Evolutionary conservation across 1,140 invertebrate species (phyloP).

Genomic region (Aricia agestis): DNA sequence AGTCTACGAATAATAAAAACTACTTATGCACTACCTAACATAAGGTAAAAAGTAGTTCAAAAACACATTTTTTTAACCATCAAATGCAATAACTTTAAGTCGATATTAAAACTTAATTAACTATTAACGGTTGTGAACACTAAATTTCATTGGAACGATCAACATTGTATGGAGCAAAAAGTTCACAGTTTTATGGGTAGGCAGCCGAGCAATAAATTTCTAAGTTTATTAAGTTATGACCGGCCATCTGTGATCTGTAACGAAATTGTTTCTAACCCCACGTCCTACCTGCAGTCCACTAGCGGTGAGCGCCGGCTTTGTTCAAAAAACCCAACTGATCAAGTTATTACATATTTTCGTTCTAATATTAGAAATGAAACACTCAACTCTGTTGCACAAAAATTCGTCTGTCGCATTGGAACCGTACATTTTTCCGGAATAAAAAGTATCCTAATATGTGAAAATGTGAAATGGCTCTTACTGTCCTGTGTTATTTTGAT

Average conservation of each 20-base stretch:
- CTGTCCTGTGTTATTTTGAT: too few species aligned
- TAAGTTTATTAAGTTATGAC: constrained; percentile 2
- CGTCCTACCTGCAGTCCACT: not conserved
- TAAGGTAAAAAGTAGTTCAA: too few species aligned
- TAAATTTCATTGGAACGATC: constrained; percentile 36
- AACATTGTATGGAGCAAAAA: constrained; percentile 14
- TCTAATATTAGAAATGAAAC: too few species aligned
- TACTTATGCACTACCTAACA: too few species aligned
- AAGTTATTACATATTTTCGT: too few species aligned
- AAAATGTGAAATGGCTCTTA: too few species aligned
- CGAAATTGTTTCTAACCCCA: not conserved
- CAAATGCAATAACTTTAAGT: not conserved
- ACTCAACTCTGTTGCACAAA: too few species aligned
- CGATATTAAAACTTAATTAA: not conserved
- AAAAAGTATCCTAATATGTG: too few species aligned
- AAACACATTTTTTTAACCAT: too few species aligned
- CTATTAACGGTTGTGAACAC: constrained; percentile 22
- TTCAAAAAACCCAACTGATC: not conserved
- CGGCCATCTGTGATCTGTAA: not conserved
- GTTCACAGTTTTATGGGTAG: not conserved
- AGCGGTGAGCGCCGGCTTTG: not conserved
- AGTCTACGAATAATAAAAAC: too few species aligned
- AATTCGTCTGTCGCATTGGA: too few species aligned
- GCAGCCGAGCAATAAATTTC: not conserved
- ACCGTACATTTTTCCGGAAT: too few species aligned